Percentiles rank a stretch among this genome's conserved stretches.
These are phyloP conservation scores for Caenorhabditis briggsae DNA, from an alignment of 1,140 invertebrate species.

Conservation along the genomic window DNA sequence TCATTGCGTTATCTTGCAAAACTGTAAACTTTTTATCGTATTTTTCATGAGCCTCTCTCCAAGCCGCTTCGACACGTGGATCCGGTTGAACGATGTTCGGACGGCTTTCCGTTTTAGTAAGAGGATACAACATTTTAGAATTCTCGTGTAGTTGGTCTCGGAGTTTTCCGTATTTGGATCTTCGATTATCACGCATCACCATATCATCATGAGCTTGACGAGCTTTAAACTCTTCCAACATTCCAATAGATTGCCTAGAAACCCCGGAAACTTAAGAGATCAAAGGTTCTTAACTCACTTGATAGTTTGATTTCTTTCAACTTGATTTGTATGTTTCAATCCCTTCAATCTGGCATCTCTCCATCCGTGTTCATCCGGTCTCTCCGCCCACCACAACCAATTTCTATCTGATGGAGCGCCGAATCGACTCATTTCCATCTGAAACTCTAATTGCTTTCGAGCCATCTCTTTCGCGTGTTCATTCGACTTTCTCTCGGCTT, in stretches of 20 bases:
- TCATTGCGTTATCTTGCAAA: constrained; percentile 57
- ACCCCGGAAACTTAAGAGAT: not conserved
- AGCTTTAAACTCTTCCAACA: constrained; percentile 62
- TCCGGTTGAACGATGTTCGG: constrained; percentile 35
- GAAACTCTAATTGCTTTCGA: constrained; percentile 59
- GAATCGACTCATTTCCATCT: constrained; percentile 61
- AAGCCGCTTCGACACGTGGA: constrained; percentile 62
- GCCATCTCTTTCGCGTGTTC: constrained; percentile 50
- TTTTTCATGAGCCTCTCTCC: constrained; percentile 64
- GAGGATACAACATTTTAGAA: constrained; percentile 36
- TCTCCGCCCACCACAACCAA: constrained; percentile 63
- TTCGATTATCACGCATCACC: constrained; percentile 51
- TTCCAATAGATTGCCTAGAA: constrained; percentile 57
- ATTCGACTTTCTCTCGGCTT: constrained; percentile 15
- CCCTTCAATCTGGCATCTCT: constrained; percentile 57
- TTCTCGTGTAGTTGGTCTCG: constrained; percentile 62
- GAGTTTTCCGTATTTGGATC: constrained; percentile 53
- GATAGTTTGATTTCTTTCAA: constrained; percentile 59
- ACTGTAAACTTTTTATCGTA: constrained; percentile 59
- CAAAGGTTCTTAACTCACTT: constrained; percentile 2
- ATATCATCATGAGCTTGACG: constrained; percentile 58
- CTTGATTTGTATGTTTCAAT: constrained; percentile 52
- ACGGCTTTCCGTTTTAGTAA: constrained; percentile 26
- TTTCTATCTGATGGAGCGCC: constrained; percentile 37
- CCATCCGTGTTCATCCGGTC: constrained; percentile 65